Conservation (phyloP, 2,113 vertebrate genomes). For the Eubucco bourcierii region DNA sequence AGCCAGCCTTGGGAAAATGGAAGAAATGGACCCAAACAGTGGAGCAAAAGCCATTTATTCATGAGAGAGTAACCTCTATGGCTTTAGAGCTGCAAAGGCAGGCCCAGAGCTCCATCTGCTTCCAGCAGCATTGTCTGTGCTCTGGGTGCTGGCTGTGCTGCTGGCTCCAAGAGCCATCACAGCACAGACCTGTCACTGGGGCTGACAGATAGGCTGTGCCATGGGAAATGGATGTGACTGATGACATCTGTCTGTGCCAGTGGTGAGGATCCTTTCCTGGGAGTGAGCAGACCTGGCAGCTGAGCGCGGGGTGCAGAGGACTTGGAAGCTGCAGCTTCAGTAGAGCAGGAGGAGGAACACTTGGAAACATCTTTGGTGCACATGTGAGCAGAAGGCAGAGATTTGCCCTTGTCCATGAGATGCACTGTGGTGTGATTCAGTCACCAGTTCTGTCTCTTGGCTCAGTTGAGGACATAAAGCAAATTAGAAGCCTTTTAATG, state of each 20-base stretch:
- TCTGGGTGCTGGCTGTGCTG: background rate
- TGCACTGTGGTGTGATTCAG: background rate
- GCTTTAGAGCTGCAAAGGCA: background rate
- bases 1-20: background rate
- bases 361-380: background rate
- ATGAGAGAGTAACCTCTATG: fast-evolving
- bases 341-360: fast-evolving
- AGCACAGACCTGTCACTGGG: background rate
- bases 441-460: background rate
- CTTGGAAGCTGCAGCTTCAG: fast-evolving
- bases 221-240: background rate
- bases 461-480: background rate
- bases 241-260: background rate
- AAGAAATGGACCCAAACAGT: background rate
- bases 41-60: background rate
- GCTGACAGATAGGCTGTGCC: slow-evolving; percentile 5
- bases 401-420: background rate
- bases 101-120: background rate
- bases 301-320: fast-evolving
- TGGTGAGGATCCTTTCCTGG: background rate
- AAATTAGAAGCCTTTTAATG: background rate
- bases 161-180: background rate
- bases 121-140: background rate
- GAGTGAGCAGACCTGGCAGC: background rate
- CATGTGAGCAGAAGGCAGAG: background rate